Evolutionary conservation across 2,888 invertebrate species (phyloP), one percentile per base, ranked within the genome.

Genomic region (Drosophila kanekoi): DNA sequence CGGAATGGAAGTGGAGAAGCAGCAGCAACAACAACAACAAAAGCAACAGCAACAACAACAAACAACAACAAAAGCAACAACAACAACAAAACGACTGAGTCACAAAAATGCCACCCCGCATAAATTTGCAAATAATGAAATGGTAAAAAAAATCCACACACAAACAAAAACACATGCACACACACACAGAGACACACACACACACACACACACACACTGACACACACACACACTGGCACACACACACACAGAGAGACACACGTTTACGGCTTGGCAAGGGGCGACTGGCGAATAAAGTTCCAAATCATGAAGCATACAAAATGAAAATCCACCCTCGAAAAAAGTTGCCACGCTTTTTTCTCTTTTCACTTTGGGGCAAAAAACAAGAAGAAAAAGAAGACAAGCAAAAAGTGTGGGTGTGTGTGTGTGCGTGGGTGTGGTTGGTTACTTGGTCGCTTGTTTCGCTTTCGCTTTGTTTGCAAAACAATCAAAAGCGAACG

Each of bases 111-210:
- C 87, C 87, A 85, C 82, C 86, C 88, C 72, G 85, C 89, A 89
- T 87, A 89, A 86, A 86, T 89, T 87, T 87, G 87, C 89, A 79
- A 86, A 89, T 85, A 86, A 89, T 86, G 85, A 76, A 78, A 86
- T 66, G 79, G 59, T 77, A 79, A 81, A 84, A 89, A 83, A 87
- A 87, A 66, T 40, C 20, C 20, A 61, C 52, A 69, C 53, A 59
- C 60, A 73, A 33, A 60, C 60, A 66, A 37, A 52, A 44, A 71
- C 53, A 64, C 18, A 64, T 16, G 49, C 37, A 49, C 11, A 56
- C 49, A 56, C 14, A 65, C 43, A 37, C 43, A 47, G 10, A 61
- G 10, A 52, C 10, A 43, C 16, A 47, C 38, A 57, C 14, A 41
- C 18, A 28, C 9, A 41, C 28, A 54, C n/a, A 28, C 13, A 51